Evolutionary conservation across 2,797 vertebrate species (phyloP).

Genomic region (Pelochelys cantorii): DNA sequence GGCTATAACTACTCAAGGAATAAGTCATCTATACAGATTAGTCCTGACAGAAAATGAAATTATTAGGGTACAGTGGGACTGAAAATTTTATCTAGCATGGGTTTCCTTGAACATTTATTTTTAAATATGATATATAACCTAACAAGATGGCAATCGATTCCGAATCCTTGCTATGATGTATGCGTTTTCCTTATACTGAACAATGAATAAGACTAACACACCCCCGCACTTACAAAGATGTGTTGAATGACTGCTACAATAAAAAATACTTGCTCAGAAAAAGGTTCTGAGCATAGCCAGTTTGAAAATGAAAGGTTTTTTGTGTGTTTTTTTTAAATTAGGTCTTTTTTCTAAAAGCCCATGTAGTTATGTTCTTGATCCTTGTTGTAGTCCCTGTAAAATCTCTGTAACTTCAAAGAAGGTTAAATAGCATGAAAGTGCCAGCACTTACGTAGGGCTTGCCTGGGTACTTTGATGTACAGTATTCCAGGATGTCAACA

Average conservation of each 20-base stretch:
- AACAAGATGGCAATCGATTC: not conserved
- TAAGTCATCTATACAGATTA: not conserved
- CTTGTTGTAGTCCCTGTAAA: not conserved
- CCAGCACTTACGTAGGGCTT: not conserved
- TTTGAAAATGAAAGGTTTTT: not conserved
- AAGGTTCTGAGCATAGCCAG: not conserved
- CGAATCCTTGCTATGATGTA: conserved; percentile 3
- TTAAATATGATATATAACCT: not conserved
- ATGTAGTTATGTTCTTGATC: not conserved
- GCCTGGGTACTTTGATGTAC: not conserved
- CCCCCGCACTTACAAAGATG: not conserved
- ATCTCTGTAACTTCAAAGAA: not conserved
- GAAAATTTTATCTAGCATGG: not conserved
- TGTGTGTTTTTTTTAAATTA: not conserved
- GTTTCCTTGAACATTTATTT: conserved; percentile 2
- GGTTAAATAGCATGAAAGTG: not conserved
- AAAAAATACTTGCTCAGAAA: not conserved
- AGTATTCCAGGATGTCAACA: not conserved
- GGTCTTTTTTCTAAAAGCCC: not conserved
- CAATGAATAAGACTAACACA: not conserved
- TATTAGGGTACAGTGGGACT: not conserved
- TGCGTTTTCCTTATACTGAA: not conserved
- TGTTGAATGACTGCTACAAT: not conserved
- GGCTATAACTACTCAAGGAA: not conserved
- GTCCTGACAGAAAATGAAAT: conserved; percentile 7